These are phyloP conservation scores for Diarsia dahlii DNA, from an alignment of 2,888 invertebrate genomes.

Conservation along the genomic window DNA sequence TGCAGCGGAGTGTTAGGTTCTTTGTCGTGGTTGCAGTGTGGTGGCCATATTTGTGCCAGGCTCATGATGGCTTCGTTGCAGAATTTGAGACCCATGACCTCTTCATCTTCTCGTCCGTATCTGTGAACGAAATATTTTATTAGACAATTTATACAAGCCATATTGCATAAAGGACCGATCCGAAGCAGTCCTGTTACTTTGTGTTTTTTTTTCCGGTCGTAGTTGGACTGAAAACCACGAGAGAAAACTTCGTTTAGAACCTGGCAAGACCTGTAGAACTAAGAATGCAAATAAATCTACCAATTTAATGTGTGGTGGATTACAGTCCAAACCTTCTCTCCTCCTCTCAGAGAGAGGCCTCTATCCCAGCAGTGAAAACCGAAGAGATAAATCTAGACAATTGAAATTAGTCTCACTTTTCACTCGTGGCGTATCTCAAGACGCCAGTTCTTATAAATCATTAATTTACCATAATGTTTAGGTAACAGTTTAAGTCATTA, in stretches of 20 bases:
- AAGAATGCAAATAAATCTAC: neutral
- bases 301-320: neutral
- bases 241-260: neutral
- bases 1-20: constrained; percentile 94
- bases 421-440: neutral
- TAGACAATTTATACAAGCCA: constrained; percentile 2
- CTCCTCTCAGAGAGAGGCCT: neutral
- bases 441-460: no score
- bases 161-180: neutral
- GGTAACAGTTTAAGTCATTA: neutral
- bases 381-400: neutral
- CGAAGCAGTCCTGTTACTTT: neutral
- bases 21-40: constrained; percentile 85
- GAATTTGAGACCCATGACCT: constrained; percentile 99
- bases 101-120: constrained; percentile 99
- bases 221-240: neutral
- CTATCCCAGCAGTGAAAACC: neutral
- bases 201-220: neutral
- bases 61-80: constrained; percentile 99
- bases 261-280: neutral
- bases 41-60: constrained; percentile 96
- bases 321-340: neutral
- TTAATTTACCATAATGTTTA: neutral
- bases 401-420: neutral
- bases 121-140: constrained; percentile 78